These are phyloP conservation scores for Yasuhikotakia modesta DNA, from an alignment of 2,797 vertebrate genomes.

Conservation along the genomic window DNA sequence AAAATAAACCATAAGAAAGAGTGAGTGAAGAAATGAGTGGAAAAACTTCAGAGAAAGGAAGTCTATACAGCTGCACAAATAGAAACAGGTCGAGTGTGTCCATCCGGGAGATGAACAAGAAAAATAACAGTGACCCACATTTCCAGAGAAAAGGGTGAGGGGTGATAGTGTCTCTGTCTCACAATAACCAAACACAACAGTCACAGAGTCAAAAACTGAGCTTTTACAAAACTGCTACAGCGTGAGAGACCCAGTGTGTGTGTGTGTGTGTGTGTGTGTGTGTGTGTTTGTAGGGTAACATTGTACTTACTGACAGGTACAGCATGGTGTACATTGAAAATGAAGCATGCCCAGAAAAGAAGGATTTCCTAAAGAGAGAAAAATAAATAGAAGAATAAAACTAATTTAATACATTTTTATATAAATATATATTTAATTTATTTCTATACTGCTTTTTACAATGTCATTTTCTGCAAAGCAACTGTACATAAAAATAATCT, in stretches of 20 bases:
- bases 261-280: too few relatives aligned
- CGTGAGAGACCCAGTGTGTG: too few relatives aligned
- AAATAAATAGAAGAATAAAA: too few relatives aligned
- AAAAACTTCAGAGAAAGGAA: constrained; percentile 56
- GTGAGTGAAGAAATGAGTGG: constrained; percentile 32
- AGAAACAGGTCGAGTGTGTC: constrained; percentile 66
- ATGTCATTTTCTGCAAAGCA: too few relatives aligned
- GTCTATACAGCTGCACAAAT: constrained; percentile 66
- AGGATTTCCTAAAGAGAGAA: constrained; percentile 86
- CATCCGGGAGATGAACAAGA: constrained; percentile 52
- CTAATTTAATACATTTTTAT: too few relatives aligned
- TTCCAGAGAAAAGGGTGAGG: constrained; percentile 37
- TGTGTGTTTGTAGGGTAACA: constrained; percentile 18
- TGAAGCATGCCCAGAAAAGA: constrained; percentile 97
- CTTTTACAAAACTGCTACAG: constrained; percentile 4
- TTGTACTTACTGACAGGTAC: constrained; percentile 93
- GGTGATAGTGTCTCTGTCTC: too few relatives aligned
- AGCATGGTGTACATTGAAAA: constrained; percentile 98
- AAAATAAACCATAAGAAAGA: constrained; percentile 27
- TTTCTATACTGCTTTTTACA: too few relatives aligned
- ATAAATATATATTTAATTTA: too few relatives aligned
- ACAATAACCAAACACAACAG: too few relatives aligned
- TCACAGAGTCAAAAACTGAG: background rate
- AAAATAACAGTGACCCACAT: constrained; percentile 58
- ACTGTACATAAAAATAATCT: too few relatives aligned